Evolutionary conservation across 2,888 invertebrate genomes (phyloP), one percentile per base, ranked within the genome.

Genomic region (Frankliniella intonsa): DNA sequence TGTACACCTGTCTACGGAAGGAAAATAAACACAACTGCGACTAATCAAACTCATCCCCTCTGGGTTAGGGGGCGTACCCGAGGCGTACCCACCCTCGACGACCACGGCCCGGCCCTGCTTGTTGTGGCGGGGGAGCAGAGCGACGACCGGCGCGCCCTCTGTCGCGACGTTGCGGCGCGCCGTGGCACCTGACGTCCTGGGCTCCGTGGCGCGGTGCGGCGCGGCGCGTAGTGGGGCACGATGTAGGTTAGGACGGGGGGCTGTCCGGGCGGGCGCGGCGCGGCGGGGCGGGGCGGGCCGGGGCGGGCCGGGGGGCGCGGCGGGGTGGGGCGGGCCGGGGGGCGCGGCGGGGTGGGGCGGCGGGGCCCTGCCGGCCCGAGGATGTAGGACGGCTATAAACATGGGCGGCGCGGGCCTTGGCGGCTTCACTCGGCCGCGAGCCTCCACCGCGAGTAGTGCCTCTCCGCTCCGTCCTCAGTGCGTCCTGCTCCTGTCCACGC

Each of bases 331-430:
- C 69, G 9, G n/a, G 69, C n/a, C 69, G 69, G 65, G 14, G 14
- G 19, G 14, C n/a, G n/a, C n/a, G n/a, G n/a, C n/a, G n/a, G n/a
- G n/a, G 19, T 25, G 69, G 38, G 3, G n/a, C 69, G 9, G n/a
- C n/a, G 22, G 69, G 19, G 69, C 25, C 22, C 22, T 10, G 69
- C 12, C 69, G 69, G 17, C 1, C 22, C 69, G 69, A 76, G 69
- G 69, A 76, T 76, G 69, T 76, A 76, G 69, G 69, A 76, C 69
- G 25, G 69, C 69, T 76, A 76, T 76, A 76, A 76, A 76, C 69
- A 76, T 76, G 69, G 69, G 22, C 69, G 69, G 22, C 22, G 69
- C 69, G 69, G 69, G 10, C 69, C 69, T 76, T 25, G 69, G 69
- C 25, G 69, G 69, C 69, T 25, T 76, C 69, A 76, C 69, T 76